These are phyloP conservation scores for Macroglossus sobrinus DNA, from an alignment of 2,113 vertebrate species.

Conservation along the genomic window DNA sequence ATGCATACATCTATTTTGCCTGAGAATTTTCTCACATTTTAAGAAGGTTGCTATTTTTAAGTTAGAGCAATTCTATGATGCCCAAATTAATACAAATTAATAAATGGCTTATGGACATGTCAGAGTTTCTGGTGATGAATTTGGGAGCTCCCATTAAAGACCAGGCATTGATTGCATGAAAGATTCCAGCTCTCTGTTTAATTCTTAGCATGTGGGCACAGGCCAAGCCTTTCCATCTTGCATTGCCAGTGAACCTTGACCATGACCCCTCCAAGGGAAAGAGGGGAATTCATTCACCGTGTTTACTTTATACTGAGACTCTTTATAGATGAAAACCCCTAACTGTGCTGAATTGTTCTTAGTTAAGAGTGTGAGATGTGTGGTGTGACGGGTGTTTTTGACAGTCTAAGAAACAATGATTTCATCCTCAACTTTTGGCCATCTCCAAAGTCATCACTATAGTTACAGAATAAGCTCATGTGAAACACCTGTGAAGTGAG, in stretches of 20 bases:
- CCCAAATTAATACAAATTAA: constrained; percentile 73
- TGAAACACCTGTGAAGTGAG: constrained; percentile 66
- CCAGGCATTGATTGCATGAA: constrained; percentile 62
- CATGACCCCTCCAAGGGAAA: constrained; percentile 69
- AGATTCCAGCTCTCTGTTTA: constrained; percentile 76
- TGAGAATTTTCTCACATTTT: constrained; percentile 57
- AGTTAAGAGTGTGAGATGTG: constrained; percentile 71
- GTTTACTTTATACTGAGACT: constrained; percentile 77
- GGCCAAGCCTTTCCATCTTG: constrained; percentile 74
- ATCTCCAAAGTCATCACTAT: constrained; percentile 63
- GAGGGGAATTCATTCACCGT: constrained; percentile 70
- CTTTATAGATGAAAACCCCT: constrained; percentile 68
- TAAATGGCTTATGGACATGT: constrained; percentile 69
- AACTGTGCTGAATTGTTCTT: constrained; percentile 79
- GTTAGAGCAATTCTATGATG: constrained; percentile 64
- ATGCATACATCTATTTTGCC: constrained; percentile 40
- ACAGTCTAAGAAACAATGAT: constrained; percentile 42
- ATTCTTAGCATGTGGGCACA: constrained; percentile 79
- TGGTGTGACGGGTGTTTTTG: constrained; percentile 44
- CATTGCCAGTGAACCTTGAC: constrained; percentile 77
- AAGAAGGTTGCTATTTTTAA: constrained; percentile 55
- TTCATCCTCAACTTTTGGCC: constrained; percentile 63
- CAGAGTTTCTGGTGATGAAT: constrained; percentile 73
- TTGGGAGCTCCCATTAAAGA: constrained; percentile 65
- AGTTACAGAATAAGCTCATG: constrained; percentile 37